These are phyloP conservation scores for Rhopalosiphum nymphaeae DNA, from an alignment of 2,888 invertebrate genomes.

Conservation along the genomic window DNA sequence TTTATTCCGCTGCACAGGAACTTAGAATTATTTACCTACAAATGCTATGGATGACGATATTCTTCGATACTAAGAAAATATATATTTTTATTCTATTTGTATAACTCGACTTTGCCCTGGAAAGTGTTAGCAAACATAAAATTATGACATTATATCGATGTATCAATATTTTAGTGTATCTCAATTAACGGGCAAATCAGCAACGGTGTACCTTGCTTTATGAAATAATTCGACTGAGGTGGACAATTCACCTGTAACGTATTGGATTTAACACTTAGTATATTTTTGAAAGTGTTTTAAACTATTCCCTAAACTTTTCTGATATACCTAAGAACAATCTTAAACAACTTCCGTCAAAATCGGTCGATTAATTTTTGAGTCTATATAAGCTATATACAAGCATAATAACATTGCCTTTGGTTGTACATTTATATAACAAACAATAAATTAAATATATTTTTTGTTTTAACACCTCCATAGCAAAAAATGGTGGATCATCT, in stretches of 20 bases:
- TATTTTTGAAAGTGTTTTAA: background rate
- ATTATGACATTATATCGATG: background rate
- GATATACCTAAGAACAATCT: background rate
- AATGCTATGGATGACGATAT: background rate
- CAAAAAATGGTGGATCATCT: background rate
- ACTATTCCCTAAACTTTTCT: background rate
- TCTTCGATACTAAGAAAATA: background rate
- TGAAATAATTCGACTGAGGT: background rate
- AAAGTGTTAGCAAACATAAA: background rate
- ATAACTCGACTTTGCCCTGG: background rate
- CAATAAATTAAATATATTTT: background rate
- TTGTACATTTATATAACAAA: background rate
- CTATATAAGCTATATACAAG: background rate
- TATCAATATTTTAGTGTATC: background rate
- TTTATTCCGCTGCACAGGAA: background rate
- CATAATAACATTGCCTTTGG: background rate
- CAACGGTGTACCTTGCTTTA: background rate
- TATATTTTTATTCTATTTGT: background rate
- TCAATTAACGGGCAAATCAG: background rate
- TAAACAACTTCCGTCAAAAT: background rate
- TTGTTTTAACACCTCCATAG: background rate
- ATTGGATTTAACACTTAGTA: background rate
- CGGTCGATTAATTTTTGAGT: background rate
- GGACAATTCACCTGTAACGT: background rate
- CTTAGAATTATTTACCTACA: background rate